Percentiles rank a stretch among this genome's conserved stretches.
These are phyloP conservation scores for Moxostoma hubbsi DNA, from an alignment of 2,797 vertebrate genomes.

Conservation along the genomic window DNA sequence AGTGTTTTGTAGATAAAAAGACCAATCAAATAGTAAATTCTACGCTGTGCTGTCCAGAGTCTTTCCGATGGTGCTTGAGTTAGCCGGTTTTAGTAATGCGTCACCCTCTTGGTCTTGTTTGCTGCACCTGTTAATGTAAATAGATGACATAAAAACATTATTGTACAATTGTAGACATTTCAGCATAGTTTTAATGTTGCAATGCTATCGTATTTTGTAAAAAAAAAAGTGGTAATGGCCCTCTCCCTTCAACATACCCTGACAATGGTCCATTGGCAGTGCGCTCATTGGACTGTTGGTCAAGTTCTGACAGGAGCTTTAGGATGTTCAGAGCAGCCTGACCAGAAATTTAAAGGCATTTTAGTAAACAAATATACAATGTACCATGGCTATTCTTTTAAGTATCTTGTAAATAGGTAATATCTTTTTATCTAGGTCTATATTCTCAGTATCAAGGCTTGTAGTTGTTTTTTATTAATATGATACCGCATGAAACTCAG, in stretches of 20 bases:
- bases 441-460: too few relatives aligned
- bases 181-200: background rate
- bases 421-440: too few relatives aligned
- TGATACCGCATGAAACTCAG: too few relatives aligned
- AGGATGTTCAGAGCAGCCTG: slow-evolving; percentile 98
- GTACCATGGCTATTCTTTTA: too few relatives aligned
- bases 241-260: slow-evolving; percentile 80
- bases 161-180: background rate
- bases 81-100: slow-evolving; percentile 86
- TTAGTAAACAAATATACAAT: background rate
- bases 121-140: slow-evolving; percentile 76
- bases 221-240: background rate
- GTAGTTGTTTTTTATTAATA: too few relatives aligned
- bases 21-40: slow-evolving; percentile 71
- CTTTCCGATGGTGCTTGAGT: slow-evolving; percentile 90
- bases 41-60: slow-evolving; percentile 90
- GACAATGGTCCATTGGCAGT: slow-evolving; percentile 95
- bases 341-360: slow-evolving; percentile 19
- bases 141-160: background rate
- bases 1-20: slow-evolving; percentile 82
- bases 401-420: too few relatives aligned
- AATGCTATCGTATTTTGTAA: background rate
- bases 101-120: slow-evolving; percentile 88
- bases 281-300: slow-evolving; percentile 92
- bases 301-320: slow-evolving; percentile 95